phyloP scores from a whole-genome alignment of 2,113 vertebrate genomes.

The Ceuthmochares aereus region DNA sequence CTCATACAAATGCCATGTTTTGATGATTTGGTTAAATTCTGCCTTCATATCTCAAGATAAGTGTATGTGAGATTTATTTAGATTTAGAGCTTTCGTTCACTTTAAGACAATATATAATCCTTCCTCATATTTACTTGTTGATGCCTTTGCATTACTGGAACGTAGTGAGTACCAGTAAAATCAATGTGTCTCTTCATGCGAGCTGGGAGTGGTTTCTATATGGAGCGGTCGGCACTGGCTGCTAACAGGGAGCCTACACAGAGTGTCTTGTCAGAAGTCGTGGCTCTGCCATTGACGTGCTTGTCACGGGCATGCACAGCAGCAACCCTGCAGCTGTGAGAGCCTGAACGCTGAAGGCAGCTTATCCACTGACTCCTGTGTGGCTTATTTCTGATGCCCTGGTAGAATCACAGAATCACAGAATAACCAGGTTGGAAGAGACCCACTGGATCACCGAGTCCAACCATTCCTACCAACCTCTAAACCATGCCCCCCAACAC shows the following conservation, averaged over 20 bases:
- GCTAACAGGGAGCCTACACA: not conserved
- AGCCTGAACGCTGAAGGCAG: not conserved
- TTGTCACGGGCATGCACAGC: not conserved
- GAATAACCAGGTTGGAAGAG: too few species aligned
- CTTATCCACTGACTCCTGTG: rapidly evolving
- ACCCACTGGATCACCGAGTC: too few species aligned
- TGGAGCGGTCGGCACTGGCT: not conserved
- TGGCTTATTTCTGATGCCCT: not conserved
- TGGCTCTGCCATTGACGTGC: not conserved
- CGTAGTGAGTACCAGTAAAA: rapidly evolving
- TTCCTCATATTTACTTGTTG: rapidly evolving
- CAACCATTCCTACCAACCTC: too few species aligned
- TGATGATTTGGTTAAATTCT: not conserved
- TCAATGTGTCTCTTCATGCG: not conserved
- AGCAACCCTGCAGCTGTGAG: not conserved
- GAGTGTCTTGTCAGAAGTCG: not conserved
- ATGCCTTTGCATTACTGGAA: not conserved
- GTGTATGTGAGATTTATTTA: not conserved
- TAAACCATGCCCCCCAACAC: too few species aligned
- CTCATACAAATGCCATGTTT: not conserved
- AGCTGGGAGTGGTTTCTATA: not conserved
- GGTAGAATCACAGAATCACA: too few species aligned
- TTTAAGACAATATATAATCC: not conserved
- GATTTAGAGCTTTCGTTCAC: not conserved
- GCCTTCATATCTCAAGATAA: not conserved